Base-by-base conservation (phyloP, 2,113 vertebrate genomes). In the Loxodonta africana region DNA sequence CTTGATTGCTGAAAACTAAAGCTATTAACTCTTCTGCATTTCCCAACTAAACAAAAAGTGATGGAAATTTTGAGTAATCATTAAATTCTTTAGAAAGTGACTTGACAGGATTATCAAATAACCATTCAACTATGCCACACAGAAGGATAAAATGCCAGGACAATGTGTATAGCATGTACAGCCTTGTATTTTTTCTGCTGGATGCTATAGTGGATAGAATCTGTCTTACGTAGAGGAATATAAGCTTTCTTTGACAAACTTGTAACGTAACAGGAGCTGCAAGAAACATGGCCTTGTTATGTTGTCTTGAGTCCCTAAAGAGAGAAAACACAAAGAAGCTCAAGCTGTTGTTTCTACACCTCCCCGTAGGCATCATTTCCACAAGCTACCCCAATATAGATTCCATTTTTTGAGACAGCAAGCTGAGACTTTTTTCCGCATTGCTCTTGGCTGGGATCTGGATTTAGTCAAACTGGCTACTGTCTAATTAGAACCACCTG, bases 401-500 rank as follows among this genome's bases (percentile, higher is more conserved):
- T 90, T 97, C 92, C 46, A 20, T 84, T 95, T 97, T 94, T 80
- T 88, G 95, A 85, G 86, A 94, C 73, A 80, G 83, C 44, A 44
- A 93, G 48, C 71, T 96, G 85, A 88, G 76, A 76, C 69, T 80
- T 95, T 96, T 96, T 98, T 84, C 97, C 84, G 37, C 95, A 92
- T 96, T 96, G 90, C 94, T 83, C 69, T 91, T 93, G 89, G 57
- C 77, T 51, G 17, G 90, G 71, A 87, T 97, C 97, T 97, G 94
- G 93, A 96, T 97, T 98, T 91, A 95, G 97, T 97, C 95, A 95
- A 98, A 96, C 86, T 95, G 65, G 86, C 95, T 95, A 97, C 83
- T 98, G 97, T 97, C 78, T 98, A 98, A 98, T 97, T 94, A 98
- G 91, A 98, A 98, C 83, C 96, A 97, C 95, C 95, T 97, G 95